These are phyloP conservation scores for Acronicta leporina DNA, from an alignment of 2,888 invertebrate genomes.

Conservation along the genomic window DNA sequence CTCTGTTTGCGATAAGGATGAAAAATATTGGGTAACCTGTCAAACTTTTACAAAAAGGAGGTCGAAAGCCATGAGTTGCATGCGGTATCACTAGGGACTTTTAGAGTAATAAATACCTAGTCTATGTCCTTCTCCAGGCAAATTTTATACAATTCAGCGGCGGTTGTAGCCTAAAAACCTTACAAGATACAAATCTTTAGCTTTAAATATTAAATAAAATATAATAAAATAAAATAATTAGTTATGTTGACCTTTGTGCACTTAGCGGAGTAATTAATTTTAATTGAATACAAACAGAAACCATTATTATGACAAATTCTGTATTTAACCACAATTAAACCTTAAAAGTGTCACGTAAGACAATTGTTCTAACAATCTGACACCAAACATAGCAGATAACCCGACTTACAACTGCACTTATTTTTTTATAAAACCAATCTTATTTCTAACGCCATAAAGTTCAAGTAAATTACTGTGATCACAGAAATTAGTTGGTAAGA, in stretches of 20 bases:
- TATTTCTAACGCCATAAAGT: conserved; percentile 18
- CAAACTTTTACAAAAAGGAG: too few relatives aligned
- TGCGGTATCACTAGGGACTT: too few relatives aligned
- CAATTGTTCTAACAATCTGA: conserved; percentile 40
- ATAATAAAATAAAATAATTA: neutral
- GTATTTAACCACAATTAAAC: conserved; percentile 29
- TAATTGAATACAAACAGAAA: neutral
- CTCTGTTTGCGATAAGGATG: too few relatives aligned
- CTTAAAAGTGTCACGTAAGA: conserved; percentile 49
- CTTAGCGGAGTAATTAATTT: neutral
- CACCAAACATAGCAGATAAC: conserved; percentile 28
- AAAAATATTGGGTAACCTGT: too few relatives aligned
- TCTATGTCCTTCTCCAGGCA: too few relatives aligned
- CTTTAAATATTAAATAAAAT: too few relatives aligned
- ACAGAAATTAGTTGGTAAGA: conserved; percentile 26
- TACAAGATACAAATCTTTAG: too few relatives aligned
- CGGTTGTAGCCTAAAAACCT: too few relatives aligned
- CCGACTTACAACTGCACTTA: conserved; percentile 10
- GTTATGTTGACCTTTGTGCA: neutral
- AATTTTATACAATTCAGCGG: too few relatives aligned
- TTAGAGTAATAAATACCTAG: too few relatives aligned
- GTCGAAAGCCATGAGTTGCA: too few relatives aligned
- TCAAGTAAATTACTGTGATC: neutral
- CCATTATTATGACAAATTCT: conserved; percentile 1
- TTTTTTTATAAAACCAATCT: neutral